A percentile compares a stretch with the other conserved stretches of the same genome.
Evolutionary conservation across 2,113 vertebrate genomes (phyloP).

Genomic region (Andinoacara biseriatus): DNA sequence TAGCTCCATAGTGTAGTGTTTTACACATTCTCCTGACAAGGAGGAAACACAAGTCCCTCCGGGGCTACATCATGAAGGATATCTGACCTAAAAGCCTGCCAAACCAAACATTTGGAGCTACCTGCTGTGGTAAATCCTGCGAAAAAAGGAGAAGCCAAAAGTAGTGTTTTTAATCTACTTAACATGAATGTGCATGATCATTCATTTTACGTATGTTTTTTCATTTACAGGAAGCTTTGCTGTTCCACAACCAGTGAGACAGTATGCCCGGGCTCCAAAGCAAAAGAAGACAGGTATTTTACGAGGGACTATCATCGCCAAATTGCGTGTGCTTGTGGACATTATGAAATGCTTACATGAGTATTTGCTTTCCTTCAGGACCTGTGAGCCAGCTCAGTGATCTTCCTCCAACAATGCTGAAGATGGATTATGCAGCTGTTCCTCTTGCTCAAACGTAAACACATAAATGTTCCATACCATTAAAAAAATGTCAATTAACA

Average conservation of each 20-base stretch:
- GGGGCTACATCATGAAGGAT: neutral
- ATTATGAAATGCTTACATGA: neutral
- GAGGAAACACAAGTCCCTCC: neutral
- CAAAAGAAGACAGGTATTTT: conserved; percentile 77
- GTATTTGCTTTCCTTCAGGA: conserved; percentile 62
- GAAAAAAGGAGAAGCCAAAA: neutral
- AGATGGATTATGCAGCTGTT: conserved; percentile 84
- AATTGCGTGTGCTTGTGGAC: neutral
- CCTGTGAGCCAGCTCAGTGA: conserved; percentile 85
- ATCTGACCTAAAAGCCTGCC: neutral
- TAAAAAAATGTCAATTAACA: neutral
- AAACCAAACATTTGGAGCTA: neutral
- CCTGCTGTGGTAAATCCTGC: neutral
- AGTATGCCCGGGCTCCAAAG: conserved; percentile 75
- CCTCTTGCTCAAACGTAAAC: conserved; percentile 82
- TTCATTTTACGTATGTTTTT: neutral
- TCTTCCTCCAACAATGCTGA: conserved; percentile 83
- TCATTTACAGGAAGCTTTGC: conserved; percentile 67
- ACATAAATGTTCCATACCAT: neutral
- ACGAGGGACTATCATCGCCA: neutral
- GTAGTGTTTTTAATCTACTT: neutral
- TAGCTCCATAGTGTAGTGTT: neutral
- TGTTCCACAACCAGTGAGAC: conserved; percentile 75
- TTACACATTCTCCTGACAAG: neutral
- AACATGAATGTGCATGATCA: neutral